Percentiles rank a stretch among this genome's conserved stretches.
Conservation (phyloP, 2,888 invertebrate genomes). For the Drosophila stalkeri region DNA sequence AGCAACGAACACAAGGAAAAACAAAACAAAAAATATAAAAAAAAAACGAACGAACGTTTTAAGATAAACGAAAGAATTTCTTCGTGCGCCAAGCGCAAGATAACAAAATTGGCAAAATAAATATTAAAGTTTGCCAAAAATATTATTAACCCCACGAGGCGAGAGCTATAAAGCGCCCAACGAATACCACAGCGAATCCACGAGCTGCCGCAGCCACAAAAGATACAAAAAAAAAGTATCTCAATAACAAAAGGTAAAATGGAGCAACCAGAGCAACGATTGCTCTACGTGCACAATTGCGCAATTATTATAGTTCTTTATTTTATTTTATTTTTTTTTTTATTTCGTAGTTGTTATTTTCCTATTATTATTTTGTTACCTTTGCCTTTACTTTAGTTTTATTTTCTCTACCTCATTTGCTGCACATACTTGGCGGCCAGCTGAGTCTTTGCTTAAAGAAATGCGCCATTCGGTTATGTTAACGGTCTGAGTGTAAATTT, state of each 20-base stretch:
- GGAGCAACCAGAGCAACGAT: constrained; percentile 19
- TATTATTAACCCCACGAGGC: constrained; percentile 35
- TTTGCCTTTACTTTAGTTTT: constrained; percentile 14
- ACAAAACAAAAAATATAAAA: neutral
- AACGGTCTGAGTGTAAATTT: constrained; percentile 70
- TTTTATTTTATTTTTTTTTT: neutral
- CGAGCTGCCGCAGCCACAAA: constrained; percentile 19
- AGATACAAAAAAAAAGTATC: constrained; percentile 57
- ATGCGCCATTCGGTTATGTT: constrained; percentile 58
- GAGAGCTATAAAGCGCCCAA: constrained; percentile 29
- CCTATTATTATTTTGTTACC: constrained; percentile 1
- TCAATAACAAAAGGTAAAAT: constrained; percentile 62
- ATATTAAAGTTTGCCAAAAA: constrained; percentile 46
- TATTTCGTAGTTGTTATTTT: constrained; percentile 15
- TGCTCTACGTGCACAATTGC: constrained; percentile 54
- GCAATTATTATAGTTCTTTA: constrained; percentile 50
- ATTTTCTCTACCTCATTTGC: constrained; percentile 23
- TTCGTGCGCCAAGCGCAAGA: constrained; percentile 38
- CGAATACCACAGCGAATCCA: constrained; percentile 32
- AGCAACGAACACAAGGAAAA: constrained; percentile 59
- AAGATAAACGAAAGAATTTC: constrained; percentile 29
- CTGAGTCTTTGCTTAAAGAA: constrained; percentile 39
- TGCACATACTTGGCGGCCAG: constrained; percentile 30
- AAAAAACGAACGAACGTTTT: constrained; percentile 64
- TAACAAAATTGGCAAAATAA: constrained; percentile 33